Evolutionary conservation across 2,797 vertebrate genomes (phyloP).

Genomic region (Amphiprion clarkii): DNA sequence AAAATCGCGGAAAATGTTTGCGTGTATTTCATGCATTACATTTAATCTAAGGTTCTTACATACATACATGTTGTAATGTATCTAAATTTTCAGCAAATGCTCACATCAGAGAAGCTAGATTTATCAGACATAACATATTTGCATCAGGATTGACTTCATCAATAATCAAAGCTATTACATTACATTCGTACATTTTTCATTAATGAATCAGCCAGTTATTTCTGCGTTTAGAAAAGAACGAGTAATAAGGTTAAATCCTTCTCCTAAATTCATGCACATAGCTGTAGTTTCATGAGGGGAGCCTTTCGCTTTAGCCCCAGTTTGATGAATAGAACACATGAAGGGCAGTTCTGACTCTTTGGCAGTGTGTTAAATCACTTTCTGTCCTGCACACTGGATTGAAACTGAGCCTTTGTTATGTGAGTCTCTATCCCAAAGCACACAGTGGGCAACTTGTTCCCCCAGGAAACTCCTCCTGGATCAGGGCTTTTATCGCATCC

Average conservation of each 20-base stretch:
- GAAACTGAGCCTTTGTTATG: slow-evolving; percentile 19
- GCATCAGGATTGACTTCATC: background rate
- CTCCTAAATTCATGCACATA: background rate
- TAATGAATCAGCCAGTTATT: background rate
- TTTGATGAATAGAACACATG: background rate
- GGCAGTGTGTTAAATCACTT: background rate
- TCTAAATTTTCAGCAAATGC: background rate
- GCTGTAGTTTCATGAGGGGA: background rate
- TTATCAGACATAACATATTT: background rate
- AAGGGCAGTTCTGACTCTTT: slow-evolving; percentile 2
- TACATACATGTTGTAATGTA: no score
- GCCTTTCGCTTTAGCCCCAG: slow-evolving; percentile 5
- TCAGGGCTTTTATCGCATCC: slow-evolving; percentile 8
- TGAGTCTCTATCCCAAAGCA: background rate
- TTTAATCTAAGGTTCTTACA: no score
- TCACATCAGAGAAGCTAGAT: background rate
- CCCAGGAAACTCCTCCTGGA: slow-evolving; percentile 12
- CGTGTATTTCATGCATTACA: background rate
- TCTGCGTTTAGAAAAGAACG: background rate
- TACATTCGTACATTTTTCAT: background rate
- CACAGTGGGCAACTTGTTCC: background rate
- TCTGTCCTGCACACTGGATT: background rate
- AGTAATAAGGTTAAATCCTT: background rate
- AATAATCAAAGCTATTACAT: background rate
- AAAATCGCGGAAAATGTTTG: background rate